Evolutionary conservation across 2,888 invertebrate species (phyloP).

Genomic region (Galeopsomyia nigrocyanea): DNA sequence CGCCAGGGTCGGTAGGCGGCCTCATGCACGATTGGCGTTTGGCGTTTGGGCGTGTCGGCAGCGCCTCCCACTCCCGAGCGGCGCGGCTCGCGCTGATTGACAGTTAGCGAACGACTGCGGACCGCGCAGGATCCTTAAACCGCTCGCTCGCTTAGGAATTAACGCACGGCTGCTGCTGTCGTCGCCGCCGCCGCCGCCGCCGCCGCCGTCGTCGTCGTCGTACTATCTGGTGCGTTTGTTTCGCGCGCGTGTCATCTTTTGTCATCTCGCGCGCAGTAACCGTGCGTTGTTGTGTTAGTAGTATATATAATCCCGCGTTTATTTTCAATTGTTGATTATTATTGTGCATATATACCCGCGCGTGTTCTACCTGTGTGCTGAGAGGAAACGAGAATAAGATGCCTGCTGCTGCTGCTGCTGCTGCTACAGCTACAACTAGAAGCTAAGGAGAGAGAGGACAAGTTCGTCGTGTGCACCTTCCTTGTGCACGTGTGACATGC

Average conservation of each 20-base stretch:
- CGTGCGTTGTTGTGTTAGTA: slow-evolving; percentile 35
- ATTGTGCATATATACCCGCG: slow-evolving; percentile 13
- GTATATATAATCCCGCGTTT: slow-evolving; percentile 1
- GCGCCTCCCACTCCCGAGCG: slow-evolving; percentile 74
- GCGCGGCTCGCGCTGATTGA: slow-evolving; percentile 73
- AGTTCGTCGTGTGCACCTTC: slow-evolving; percentile 42
- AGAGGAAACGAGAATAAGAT: slow-evolving; percentile 2
- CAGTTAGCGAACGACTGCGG: slow-evolving; percentile 78
- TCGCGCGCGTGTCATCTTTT: slow-evolving; percentile 58
- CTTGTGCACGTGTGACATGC: slow-evolving; percentile 48
- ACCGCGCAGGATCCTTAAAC: slow-evolving; percentile 73
- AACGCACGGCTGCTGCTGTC: slow-evolving; percentile 12
- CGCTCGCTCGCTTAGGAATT: slow-evolving; percentile 43
- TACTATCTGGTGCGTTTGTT: slow-evolving; percentile 35
- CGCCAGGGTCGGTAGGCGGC: slow-evolving; percentile 60
- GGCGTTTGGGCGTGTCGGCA: slow-evolving; percentile 61
- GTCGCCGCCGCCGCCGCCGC: slow-evolving; percentile 45
- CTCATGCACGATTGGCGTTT: slow-evolving; percentile 60
- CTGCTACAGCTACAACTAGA: too few species aligned
- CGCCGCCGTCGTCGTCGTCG: slow-evolving; percentile 48
- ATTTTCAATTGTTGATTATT: not conserved
- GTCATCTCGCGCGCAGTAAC: slow-evolving; percentile 29
- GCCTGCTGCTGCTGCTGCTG: too few species aligned
- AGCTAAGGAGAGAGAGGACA: slow-evolving; percentile 8
- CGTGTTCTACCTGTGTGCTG: not conserved